Conservation (phyloP, 2,888 invertebrate species). For the Ophion obscuratus region DNA sequence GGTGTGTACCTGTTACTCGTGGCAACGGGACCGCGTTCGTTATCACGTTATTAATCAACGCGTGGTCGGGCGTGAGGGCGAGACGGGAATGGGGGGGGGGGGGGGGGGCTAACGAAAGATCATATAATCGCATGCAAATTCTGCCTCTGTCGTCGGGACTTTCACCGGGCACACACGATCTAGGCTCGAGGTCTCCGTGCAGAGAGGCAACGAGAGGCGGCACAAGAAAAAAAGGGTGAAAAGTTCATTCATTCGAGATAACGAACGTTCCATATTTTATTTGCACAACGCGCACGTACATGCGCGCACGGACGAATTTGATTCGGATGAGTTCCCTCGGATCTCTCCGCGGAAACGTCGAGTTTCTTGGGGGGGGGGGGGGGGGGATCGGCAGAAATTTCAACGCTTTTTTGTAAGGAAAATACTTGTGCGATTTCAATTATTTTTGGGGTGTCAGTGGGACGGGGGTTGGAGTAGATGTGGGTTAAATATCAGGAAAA, state of each 20-base stretch:
- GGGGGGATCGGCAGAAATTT: no score
- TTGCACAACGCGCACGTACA: background rate
- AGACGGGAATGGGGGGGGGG: background rate
- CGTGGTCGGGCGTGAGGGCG: background rate
- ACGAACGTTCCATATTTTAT: conserved; percentile 2
- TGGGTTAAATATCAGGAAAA: no score
- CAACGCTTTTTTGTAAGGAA: no score
- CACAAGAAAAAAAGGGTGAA: conserved; percentile 43
- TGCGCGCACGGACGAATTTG: background rate
- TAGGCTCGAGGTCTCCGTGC: background rate
- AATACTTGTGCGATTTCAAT: no score
- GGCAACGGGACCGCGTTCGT: conserved; percentile 22
- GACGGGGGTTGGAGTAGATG: no score
- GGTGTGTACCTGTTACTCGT: conserved; percentile 27
- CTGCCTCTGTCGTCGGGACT: conserved; percentile 59
- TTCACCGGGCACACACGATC: conserved; percentile 44
- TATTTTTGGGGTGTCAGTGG: no score
- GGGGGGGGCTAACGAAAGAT: conserved; percentile 49
- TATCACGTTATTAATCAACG: conserved; percentile 55
- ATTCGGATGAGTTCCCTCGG: background rate
- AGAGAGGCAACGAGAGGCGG: background rate
- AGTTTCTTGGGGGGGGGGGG: background rate
- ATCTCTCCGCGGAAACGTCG: background rate
- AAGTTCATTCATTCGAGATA: conserved; percentile 53
- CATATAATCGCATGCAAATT: conserved; percentile 62